Evolutionary conservation across 2,888 invertebrate genomes (phyloP), one percentile per base, ranked within the genome.

Genomic region (Limnephilus rhombicus): DNA sequence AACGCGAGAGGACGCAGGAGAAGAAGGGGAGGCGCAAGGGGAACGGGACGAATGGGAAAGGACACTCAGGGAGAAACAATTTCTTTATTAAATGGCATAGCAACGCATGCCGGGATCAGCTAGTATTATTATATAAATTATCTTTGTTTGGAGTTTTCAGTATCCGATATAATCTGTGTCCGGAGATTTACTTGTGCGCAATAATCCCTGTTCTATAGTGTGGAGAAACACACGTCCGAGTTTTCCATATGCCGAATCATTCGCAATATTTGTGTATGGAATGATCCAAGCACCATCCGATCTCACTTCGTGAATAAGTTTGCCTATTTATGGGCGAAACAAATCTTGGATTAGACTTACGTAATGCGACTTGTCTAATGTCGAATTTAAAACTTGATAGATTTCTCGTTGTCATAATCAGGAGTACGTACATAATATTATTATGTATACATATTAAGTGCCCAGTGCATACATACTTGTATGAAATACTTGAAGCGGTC

Each of bases 331-430:
- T 29, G 13, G 49, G 12, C 45, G 15, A 45, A 49, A 86, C 45
- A 45, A 86, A 86, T 86, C 86, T 29, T 31, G 45, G 49, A 49
- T 86, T 86, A 49, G 13, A 29, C 9, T 86, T 86, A 86, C 86
- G 86, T 49, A 86, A 86, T 86, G 15, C 49, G 41, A 29, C 34
- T 41, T 41, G 37, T 86, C 86, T 53, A 29, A n/a, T 53, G n/a
- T 45, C 34, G 53, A 49, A 86, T 41, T 86, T 15, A 37, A 68
- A 68, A 49, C 86, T 12, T 86, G 86, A 86, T 86, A 45, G 49
- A 86, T 86, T 86, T 86, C 49, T 86, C n/a, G 49, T 45, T 86
- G 49, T 86, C 86, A 86, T 49, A 45, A 31, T 15, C 29, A 86
- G 9, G 53, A 49, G 31, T 86, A 86, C 45, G 18, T 45, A 86